Conservation (phyloP, 1,140 invertebrate genomes). For the Polyergus mexicanus region DNA sequence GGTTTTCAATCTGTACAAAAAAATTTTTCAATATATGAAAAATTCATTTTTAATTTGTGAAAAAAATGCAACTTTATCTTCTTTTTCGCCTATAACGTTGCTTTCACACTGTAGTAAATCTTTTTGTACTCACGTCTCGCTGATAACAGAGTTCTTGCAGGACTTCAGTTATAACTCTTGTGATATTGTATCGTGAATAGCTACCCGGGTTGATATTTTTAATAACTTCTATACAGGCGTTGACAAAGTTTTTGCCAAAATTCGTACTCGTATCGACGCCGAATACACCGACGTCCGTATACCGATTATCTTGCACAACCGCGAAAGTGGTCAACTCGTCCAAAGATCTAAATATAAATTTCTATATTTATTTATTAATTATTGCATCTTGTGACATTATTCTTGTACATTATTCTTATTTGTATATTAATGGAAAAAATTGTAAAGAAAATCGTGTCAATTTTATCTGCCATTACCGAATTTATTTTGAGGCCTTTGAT, state of each 20-base stretch:
- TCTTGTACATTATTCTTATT: not conserved
- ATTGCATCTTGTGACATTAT: not conserved
- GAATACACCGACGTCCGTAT: not conserved
- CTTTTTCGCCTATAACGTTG: not conserved
- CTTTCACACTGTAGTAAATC: not conserved
- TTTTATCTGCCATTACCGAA: not conserved
- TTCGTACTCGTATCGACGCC: conserved; percentile 26
- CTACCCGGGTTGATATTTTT: not conserved
- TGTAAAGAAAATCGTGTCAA: not conserved
- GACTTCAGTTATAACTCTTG: not conserved
- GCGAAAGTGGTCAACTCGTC: conserved; percentile 20
- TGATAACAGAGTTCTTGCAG: conserved; percentile 21
- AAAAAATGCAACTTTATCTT: not conserved
- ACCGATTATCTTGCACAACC: not conserved
- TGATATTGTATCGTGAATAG: conserved; percentile 18
- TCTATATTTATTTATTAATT: not conserved
- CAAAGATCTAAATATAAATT: conserved; percentile 24
- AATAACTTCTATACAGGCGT: conserved; percentile 13
- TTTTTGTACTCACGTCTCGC: not conserved
- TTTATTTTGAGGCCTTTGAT: not conserved
- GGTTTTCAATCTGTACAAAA: no score
- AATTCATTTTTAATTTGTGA: no score
- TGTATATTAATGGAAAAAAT: not conserved
- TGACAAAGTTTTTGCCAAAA: not conserved
- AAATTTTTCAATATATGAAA: no score